phyloP scores from a whole-genome alignment of 2,888 invertebrate genomes.

The Tinea semifulvella region DNA sequence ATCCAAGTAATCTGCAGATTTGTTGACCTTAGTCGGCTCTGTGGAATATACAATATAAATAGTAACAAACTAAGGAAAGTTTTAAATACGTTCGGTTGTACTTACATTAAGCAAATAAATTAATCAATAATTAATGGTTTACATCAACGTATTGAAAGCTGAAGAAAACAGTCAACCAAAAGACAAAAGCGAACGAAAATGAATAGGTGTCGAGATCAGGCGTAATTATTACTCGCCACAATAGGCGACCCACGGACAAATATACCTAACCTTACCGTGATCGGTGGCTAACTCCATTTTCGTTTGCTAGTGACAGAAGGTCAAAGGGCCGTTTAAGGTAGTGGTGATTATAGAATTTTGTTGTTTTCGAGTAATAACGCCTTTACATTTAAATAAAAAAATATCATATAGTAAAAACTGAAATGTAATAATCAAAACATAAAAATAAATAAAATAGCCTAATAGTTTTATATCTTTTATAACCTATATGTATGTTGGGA shows the following conservation, averaged over 20 bases:
- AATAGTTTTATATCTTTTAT: too few species aligned
- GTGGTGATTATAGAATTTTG: too few species aligned
- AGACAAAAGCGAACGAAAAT: constrained; percentile 45
- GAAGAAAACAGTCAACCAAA: neutral
- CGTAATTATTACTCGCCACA: constrained; percentile 45
- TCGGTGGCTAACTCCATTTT: neutral
- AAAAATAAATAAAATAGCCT: too few species aligned
- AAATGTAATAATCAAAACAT: too few species aligned
- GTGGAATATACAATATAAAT: constrained; percentile 23
- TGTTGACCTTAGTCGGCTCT: constrained; percentile 66
- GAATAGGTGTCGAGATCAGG: constrained; percentile 54
- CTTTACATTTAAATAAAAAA: too few species aligned
- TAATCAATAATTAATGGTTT: constrained; percentile 10
- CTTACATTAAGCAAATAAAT: neutral
- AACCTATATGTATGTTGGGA: too few species aligned
- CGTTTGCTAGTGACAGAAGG: neutral
- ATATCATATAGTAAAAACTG: too few species aligned
- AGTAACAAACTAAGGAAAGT: neutral
- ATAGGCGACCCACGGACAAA: constrained; percentile 23
- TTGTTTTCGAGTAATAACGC: too few species aligned
- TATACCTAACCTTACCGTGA: neutral
- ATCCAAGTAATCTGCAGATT: constrained; percentile 68
- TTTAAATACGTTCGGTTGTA: neutral
- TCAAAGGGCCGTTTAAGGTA: too few species aligned
- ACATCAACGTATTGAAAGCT: neutral